Conservation (phyloP, 2,888 invertebrate genomes). For the Parapristionchus giblindavisi region DNA sequence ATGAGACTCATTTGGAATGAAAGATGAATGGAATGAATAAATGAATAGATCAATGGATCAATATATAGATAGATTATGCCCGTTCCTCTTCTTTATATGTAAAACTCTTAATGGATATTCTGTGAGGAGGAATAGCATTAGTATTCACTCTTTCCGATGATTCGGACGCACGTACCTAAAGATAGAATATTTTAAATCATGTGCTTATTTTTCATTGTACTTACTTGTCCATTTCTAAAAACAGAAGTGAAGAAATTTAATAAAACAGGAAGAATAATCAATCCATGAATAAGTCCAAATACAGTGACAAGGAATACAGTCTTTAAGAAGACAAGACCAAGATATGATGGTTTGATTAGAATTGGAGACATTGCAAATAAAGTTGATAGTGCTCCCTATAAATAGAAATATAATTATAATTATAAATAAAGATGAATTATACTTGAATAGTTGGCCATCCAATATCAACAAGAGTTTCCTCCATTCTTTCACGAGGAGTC, state of each 20-base stretch:
- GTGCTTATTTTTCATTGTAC: neutral
- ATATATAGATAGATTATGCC: neutral
- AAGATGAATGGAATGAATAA: neutral
- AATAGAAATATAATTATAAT: neutral
- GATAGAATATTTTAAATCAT: neutral
- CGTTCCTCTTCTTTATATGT: constrained; percentile 10
- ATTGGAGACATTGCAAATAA: constrained; percentile 57
- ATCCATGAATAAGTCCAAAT: constrained; percentile 57
- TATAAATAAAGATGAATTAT: neutral
- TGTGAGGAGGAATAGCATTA: constrained; percentile 22
- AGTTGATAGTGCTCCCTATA: constrained; percentile 52
- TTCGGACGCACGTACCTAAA: constrained; percentile 13
- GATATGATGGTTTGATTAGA: constrained; percentile 47
- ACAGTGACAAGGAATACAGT: constrained; percentile 55
- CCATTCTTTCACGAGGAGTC: constrained; percentile 49
- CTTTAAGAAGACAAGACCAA: constrained; percentile 58
- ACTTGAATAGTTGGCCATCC: constrained; percentile 59
- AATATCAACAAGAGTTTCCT: constrained; percentile 50
- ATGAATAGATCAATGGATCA: neutral
- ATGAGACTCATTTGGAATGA: constrained; percentile 8
- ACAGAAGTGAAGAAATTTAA: constrained; percentile 45
- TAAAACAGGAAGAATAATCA: constrained; percentile 56
- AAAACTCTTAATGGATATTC: constrained; percentile 37
- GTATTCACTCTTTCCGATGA: constrained; percentile 13
- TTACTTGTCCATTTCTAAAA: constrained; percentile 30